Conservation (phyloP, 1,140 invertebrate species). For the Steinernema khuongi region DNA sequence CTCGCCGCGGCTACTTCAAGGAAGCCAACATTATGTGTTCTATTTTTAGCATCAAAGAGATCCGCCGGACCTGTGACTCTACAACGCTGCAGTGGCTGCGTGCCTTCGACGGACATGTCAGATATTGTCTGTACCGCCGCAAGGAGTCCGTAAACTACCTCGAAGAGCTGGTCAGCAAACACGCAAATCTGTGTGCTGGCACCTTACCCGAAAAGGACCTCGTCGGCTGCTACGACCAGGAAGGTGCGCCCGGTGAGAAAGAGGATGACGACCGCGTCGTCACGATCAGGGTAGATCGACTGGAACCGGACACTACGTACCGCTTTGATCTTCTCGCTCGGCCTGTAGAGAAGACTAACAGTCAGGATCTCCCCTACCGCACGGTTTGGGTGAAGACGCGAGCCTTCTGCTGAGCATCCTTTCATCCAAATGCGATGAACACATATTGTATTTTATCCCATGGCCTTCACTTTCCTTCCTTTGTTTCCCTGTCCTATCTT, state of each 20-base stretch:
- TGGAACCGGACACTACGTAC: slow-evolving; percentile 37
- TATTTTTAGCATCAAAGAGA: slow-evolving; percentile 38
- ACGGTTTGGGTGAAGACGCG: slow-evolving; percentile 41
- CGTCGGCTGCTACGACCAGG: slow-evolving; percentile 39
- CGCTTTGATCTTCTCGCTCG: slow-evolving; percentile 41
- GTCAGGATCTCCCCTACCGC: slow-evolving; percentile 37
- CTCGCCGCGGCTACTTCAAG: neutral
- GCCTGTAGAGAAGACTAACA: slow-evolving; percentile 25
- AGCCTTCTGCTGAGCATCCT: slow-evolving; percentile 21
- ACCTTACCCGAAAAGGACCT: slow-evolving; percentile 23
- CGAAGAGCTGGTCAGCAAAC: slow-evolving; percentile 39
- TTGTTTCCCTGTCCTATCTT: neutral
- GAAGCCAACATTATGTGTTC: neutral
- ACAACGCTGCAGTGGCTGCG: slow-evolving; percentile 40
- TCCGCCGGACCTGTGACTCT: slow-evolving; percentile 30
- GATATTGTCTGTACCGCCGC: slow-evolving; percentile 42
- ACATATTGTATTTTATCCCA: neutral
- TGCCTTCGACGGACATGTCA: slow-evolving; percentile 21
- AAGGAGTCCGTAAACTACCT: slow-evolving; percentile 39
- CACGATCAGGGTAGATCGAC: slow-evolving; percentile 31
- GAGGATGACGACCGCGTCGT: slow-evolving; percentile 17
- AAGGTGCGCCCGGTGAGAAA: slow-evolving; percentile 23
- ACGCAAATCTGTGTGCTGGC: slow-evolving; percentile 33
- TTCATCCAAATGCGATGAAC: neutral
- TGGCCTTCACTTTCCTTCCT: neutral